A percentile compares a stretch with the other conserved stretches of the same genome.
phyloP scores from a whole-genome alignment of 2,113 vertebrate genomes.

The Kobus ellipsiprymnus region DNA sequence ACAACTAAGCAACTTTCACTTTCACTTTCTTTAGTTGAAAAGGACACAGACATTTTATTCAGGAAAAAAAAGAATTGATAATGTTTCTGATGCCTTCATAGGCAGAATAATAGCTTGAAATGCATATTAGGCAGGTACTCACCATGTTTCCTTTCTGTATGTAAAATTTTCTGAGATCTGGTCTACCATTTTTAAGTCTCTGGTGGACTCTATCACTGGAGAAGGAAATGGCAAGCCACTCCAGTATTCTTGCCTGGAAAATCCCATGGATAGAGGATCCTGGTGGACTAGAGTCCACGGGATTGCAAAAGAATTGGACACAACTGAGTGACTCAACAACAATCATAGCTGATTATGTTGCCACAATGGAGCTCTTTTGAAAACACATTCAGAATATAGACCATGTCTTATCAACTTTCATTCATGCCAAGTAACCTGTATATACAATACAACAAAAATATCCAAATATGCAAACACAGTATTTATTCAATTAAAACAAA shows the following conservation, averaged over 20 bases:
- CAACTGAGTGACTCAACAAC: background rate
- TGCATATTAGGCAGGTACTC: rapidly evolving
- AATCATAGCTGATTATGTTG: background rate
- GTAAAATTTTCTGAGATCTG: background rate
- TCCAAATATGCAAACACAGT: background rate
- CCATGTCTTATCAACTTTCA: background rate
- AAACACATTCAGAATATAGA: background rate
- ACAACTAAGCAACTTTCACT: background rate
- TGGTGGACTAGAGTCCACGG: background rate
- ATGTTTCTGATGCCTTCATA: background rate
- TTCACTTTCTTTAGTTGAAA: background rate
- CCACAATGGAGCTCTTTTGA: background rate
- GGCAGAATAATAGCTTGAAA: background rate
- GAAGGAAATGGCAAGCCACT: background rate
- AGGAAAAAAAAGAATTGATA: background rate
- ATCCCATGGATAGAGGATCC: background rate
- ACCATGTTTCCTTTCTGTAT: background rate
- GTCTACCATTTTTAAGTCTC: background rate
- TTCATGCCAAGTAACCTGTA: background rate
- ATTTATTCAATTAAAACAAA: background rate
- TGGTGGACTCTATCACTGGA: background rate
- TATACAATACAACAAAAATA: background rate
- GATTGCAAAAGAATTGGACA: background rate
- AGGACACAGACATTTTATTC: background rate
- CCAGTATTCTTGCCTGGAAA: background rate